Percentiles rank a stretch among this genome's conserved stretches.
Conservation (phyloP, 2,888 invertebrate species). For the Nemotelus pantherinus region DNA sequence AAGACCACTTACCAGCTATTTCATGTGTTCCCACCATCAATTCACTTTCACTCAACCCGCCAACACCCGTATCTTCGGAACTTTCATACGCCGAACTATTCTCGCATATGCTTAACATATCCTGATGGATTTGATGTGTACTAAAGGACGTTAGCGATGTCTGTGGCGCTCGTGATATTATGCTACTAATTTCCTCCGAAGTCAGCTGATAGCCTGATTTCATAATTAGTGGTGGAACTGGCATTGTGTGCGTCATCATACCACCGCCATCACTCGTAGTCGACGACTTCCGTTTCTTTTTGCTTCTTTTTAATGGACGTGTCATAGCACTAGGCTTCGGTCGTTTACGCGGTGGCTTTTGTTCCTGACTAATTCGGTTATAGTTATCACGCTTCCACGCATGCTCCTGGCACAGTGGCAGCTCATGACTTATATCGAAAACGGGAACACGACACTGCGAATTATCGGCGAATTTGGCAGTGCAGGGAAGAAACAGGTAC, state of each 20-base stretch:
- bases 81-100: constrained; percentile 73
- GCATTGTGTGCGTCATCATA: constrained; percentile 50
- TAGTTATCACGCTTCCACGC: constrained; percentile 87
- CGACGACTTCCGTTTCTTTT: constrained; percentile 64
- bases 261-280: constrained; percentile 54
- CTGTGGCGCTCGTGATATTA: constrained; percentile 52
- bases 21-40: constrained; percentile 67
- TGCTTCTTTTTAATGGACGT: constrained; percentile 69
- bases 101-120: constrained; percentile 66
- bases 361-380: constrained; percentile 78
- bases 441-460: constrained; percentile 82
- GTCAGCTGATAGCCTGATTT: constrained; percentile 27
- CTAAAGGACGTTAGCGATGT: constrained; percentile 34
- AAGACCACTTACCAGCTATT: constrained; percentile 58
- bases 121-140: constrained; percentile 58
- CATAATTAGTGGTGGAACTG: not conserved
- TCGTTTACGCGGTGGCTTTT: constrained; percentile 73
- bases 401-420: constrained; percentile 88
- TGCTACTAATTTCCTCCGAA: constrained; percentile 49
- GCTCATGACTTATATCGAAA: constrained; percentile 79
- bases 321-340: constrained; percentile 68
- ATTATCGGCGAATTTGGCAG: constrained; percentile 80
- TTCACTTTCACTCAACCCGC: constrained; percentile 70
- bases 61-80: constrained; percentile 71
- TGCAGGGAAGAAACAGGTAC: constrained; percentile 81